Base-by-base conservation (phyloP, 2,113 vertebrate genomes). In the Fulmarus glacialis region DNA sequence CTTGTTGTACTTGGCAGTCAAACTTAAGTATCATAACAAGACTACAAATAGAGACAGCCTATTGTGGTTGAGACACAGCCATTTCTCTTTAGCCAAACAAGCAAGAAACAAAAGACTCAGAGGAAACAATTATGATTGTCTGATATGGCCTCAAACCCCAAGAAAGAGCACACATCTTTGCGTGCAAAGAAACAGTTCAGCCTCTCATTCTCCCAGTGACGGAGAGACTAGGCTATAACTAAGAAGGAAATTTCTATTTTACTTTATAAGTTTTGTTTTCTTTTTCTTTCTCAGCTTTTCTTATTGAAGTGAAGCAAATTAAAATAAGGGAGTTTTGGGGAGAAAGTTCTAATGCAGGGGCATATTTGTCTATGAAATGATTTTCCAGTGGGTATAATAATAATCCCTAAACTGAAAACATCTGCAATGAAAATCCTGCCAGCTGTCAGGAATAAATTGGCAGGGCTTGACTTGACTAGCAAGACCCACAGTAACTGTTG, bases 131-230 rank as follows among this genome's bases (percentile, higher is more conserved):
- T 60, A 5, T 18, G 12, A 48, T 59, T 29, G 3, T 52, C 19
- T 45, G 8, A 23, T 74, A 66, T 16, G 22, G 3, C 8, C 15
- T 85, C 19, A 62, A 14, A 66, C 1, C 6, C 12, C 10, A 71
- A 81, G 55, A 50, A n/a, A 48, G 4, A 62, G 4, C 6, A 0
- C 6, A 17, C 0, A 27, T 32, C 5, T 74, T 42, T 53, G 2
- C 2, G 0, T 34, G 16, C 27, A 64, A 88, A 47, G 19, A 59
- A 91, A 66, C 3, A 64, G 4, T 34, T 86, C 40, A 72, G 13
- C 10, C 17, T 62, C 55, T 48, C 36, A 40, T 29, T 93, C 14
- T 79, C 22, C 19, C 10, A 59, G 1, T 14, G 20, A 43, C 4
- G 15, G 16, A 90, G n/a, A 87, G 17, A 66, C 3, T 5, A 70